Percentiles rank a stretch among this genome's conserved stretches.
These are phyloP conservation scores for Meriones psammophilus DNA, from an alignment of 2,797 vertebrate species.

Conservation along the genomic window DNA sequence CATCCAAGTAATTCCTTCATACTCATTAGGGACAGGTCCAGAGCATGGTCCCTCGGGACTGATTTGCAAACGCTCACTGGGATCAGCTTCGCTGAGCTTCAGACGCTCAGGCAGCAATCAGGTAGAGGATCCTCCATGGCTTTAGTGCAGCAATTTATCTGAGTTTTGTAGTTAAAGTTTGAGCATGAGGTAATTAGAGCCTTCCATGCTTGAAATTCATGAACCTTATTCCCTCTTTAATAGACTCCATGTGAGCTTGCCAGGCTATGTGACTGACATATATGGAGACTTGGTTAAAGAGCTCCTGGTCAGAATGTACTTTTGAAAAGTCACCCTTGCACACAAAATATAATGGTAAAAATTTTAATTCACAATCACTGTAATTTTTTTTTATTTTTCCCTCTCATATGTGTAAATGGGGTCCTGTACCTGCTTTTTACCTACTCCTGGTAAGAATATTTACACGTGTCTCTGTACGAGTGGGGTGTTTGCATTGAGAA, in stretches of 20 bases:
- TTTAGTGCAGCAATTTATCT: slow-evolving; percentile 87
- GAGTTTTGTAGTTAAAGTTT: slow-evolving; percentile 88
- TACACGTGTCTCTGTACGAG: background rate
- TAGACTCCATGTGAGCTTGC: slow-evolving; percentile 72
- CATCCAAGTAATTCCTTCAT: slow-evolving; percentile 84
- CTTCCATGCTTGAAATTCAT: slow-evolving; percentile 87
- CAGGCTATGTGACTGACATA: slow-evolving; percentile 72
- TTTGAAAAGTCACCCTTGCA: slow-evolving; percentile 48
- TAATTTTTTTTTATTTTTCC: slow-evolving; percentile 72
- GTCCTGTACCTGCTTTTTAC: slow-evolving; percentile 60
- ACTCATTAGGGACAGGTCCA: slow-evolving; percentile 83
- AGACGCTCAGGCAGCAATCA: slow-evolving; percentile 81
- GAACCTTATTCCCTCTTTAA: slow-evolving; percentile 80
- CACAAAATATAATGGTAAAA: background rate
- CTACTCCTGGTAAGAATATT: background rate
- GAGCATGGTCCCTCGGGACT: slow-evolving; percentile 80
- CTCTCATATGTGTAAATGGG: slow-evolving; percentile 75
- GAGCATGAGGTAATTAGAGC: slow-evolving; percentile 86
- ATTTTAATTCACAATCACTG: slow-evolving; percentile 64
- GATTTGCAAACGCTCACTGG: slow-evolving; percentile 76
- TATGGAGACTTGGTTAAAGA: slow-evolving; percentile 76
- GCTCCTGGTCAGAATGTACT: slow-evolving; percentile 70
- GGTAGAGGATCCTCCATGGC: slow-evolving; percentile 82
- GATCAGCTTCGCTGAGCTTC: slow-evolving; percentile 85
- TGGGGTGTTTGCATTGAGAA: background rate